Evolutionary conservation across 2,888 invertebrate species (phyloP), one percentile per base, ranked within the genome.

Genomic region (Calephelis perditalis): DNA sequence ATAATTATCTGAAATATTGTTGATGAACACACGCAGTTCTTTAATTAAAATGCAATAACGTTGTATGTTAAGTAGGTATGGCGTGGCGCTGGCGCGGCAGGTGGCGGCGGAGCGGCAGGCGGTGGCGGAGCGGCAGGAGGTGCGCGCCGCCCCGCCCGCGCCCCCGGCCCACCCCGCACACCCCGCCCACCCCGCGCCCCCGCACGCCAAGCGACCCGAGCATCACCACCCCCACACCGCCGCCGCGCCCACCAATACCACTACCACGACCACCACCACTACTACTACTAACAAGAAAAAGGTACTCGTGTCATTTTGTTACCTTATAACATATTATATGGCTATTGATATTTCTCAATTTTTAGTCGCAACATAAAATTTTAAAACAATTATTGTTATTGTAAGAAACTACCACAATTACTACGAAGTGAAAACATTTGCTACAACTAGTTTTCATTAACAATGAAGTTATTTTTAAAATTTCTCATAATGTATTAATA

Each of bases 241-340:
- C 68, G 70, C 79, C 71, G 67, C 79, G 70, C 89, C 91, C 54
- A 84, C 85, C 26, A 82, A 78, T 62, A 86, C 81, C 65, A 80
- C 81, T 68, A 77, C 79, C 69, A 73, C 72, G 62, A 73, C 74
- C 68, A 70, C 80, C 71, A 68, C 78, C 62, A 77, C 81, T 57
- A 74, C 78, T 63, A 68, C 78, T 62, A 77, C 81, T 58, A 74
- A 77, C 63, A 86, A 87, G 79, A 89, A 88, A 72, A 89, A 89
- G 82, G 87, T 86, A 71, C 40, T 40, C 8, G 5, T 7, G 5
- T 4, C 40, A 8, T 7, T 8, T 40, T 0, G 1, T 8, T 40
- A 26, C 26, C 3, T 26, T 26, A 26, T 26, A 26, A 26, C 26
- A 26, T 26, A 26, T 26, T 26, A 26, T 2, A 3, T 26, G 26